Evolutionary conservation across 2,797 vertebrate species (phyloP).

Genomic region (Taenioides sp.): DNA sequence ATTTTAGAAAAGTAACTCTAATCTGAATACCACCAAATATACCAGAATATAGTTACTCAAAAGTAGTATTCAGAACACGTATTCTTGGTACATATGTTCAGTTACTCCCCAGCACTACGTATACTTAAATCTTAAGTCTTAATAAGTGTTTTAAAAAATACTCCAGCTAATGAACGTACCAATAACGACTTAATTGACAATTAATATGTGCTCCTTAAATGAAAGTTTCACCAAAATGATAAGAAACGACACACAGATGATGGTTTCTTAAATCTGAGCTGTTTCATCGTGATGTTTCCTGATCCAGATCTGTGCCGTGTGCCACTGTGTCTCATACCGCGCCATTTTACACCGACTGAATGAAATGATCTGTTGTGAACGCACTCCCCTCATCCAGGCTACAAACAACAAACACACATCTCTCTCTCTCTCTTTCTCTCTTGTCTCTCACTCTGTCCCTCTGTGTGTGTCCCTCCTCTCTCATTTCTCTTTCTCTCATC

Average conservation of each 20-base stretch:
- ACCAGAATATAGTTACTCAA: no score
- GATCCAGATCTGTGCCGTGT: slow-evolving; percentile 37
- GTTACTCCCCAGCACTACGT: no score
- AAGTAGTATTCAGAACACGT: no score
- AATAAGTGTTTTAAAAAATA: no score
- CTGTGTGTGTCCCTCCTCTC: not conserved
- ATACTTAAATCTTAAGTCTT: no score
- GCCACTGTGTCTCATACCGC: slow-evolving; percentile 56
- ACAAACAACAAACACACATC: slow-evolving; percentile 53
- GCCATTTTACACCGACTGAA: slow-evolving; percentile 60
- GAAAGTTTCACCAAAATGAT: not conserved
- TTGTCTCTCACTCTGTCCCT: not conserved
- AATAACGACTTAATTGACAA: no score
- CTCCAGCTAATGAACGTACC: no score
- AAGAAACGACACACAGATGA: not conserved
- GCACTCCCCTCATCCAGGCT: slow-evolving; percentile 44
- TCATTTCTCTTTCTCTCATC: no score
- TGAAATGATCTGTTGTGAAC: slow-evolving; percentile 69
- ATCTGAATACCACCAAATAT: no score
- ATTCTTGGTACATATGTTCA: no score
- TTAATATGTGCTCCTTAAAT: no score
- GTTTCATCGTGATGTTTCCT: not conserved
- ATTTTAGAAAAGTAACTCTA: no score
- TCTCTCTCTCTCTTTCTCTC: slow-evolving; percentile 14
- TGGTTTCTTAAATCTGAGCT: not conserved